Evolutionary conservation across 2,888 invertebrate species (phyloP).

Genomic region (Belgica antarctica): DNA sequence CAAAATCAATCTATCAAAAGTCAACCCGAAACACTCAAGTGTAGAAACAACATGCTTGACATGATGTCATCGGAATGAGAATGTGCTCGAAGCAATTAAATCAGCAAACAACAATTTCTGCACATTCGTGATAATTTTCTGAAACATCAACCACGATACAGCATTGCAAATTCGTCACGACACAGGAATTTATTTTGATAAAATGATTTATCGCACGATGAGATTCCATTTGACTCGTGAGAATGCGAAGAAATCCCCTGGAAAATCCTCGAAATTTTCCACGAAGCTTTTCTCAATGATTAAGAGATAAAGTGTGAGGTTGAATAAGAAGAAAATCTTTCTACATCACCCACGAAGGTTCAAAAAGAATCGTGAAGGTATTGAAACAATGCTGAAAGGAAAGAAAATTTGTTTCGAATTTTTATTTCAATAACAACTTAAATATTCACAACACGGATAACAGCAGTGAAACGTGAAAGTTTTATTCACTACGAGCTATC

Average conservation of each 20-base stretch:
- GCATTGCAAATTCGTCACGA: not conserved
- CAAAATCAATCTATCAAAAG: constrained; percentile 39
- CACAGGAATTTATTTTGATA: not conserved
- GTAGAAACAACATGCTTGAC: constrained; percentile 1
- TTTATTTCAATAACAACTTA: constrained; percentile 35
- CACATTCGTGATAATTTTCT: constrained; percentile 5
- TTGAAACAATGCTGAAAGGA: constrained; percentile 32
- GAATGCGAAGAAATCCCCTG: not conserved
- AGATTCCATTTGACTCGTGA: not conserved
- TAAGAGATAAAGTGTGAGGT: constrained; percentile 40
- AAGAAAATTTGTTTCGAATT: constrained; percentile 17
- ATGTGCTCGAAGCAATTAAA: constrained; percentile 31
- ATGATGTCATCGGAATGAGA: not conserved
- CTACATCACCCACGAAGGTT: too few relatives aligned
- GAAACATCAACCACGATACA: not conserved
- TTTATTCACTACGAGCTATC: constrained; percentile 31
- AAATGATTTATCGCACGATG: constrained; percentile 20
- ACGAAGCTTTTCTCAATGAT: constrained; percentile 29
- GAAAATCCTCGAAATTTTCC: constrained; percentile 3
- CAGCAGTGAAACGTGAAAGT: constrained; percentile 44
- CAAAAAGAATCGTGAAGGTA: constrained; percentile 34
- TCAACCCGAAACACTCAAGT: constrained; percentile 3
- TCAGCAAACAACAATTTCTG: constrained; percentile 13
- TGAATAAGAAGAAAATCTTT: not conserved
- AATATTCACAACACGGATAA: constrained; percentile 42